A percentile compares a stretch with the other conserved stretches of the same genome.
These are phyloP conservation scores for Leptinotarsa juncta DNA, from an alignment of 2,888 invertebrate genomes.

Conservation along the genomic window DNA sequence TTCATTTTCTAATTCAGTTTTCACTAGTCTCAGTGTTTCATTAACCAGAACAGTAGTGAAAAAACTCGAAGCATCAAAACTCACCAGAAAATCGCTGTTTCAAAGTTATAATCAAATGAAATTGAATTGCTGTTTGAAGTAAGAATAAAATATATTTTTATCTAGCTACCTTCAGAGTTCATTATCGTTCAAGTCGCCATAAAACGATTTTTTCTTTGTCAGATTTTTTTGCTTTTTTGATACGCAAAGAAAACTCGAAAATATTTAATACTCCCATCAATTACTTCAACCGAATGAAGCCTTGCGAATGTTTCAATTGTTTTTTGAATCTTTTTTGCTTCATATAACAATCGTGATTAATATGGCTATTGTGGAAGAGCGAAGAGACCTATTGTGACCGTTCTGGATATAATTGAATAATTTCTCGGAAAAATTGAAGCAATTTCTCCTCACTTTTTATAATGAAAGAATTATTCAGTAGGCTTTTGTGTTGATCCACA, in stretches of 20 bases:
- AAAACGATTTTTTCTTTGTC: background rate
- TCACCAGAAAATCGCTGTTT: too few species aligned
- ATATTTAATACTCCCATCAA: background rate
- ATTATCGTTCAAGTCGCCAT: too few species aligned
- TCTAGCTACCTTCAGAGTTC: too few species aligned
- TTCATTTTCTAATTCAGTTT: too few species aligned
- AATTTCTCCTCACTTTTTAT: background rate
- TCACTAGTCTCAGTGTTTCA: too few species aligned
- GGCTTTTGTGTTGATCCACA: background rate
- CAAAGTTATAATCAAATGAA: too few species aligned
- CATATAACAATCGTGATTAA: background rate
- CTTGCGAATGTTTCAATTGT: background rate
- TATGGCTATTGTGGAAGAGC: background rate
- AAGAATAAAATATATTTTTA: too few species aligned
- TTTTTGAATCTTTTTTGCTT: background rate
- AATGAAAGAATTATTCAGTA: conserved; percentile 3
- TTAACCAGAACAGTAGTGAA: too few species aligned
- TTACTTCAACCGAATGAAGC: background rate
- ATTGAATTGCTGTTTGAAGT: too few species aligned
- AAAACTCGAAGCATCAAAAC: too few species aligned
- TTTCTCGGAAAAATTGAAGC: background rate
- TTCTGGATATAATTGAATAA: conserved; percentile 1
- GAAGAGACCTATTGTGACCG: conserved; percentile 3
- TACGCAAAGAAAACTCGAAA: background rate
- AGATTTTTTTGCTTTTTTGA: background rate